Evolutionary conservation across 2,797 vertebrate genomes (phyloP), one percentile per base, ranked within the genome.

Genomic region (Babyrousa celebensis): DNA sequence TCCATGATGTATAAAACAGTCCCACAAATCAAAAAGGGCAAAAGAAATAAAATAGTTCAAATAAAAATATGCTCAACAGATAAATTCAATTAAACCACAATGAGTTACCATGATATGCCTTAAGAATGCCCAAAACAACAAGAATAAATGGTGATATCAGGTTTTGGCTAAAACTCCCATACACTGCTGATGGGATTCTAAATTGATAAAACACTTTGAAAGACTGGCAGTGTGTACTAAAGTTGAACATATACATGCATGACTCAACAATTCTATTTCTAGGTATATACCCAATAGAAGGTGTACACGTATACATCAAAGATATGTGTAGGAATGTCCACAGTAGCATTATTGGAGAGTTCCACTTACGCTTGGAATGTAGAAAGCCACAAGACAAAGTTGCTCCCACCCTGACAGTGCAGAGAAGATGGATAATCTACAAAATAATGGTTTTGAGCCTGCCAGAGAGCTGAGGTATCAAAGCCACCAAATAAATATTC

Each of bases 201-300:
- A 54, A 71, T 78, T 77, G n/a, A 20, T n/a, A 77, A 70, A 78
- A 40, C 12, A 43, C 40, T 78, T 85, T 56, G 58, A 32, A 71
- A 91, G 32, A 72, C 29, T 62, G 67, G 25, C 8, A 62, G 62
- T 68, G 5, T 67, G 14, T 48, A 68, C 29, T 75, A 75, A 91
- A 86, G 16, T 74, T 82, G 68, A 75, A 92, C 62, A 75, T 21
- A 74, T 2, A 48, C 48, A 75, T 68, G 21, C 70, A 87, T 52
- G 56, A 71, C 15, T 85, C 65, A 95, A 40, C n/a, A 79, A 67
- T 95, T 95, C 29, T 60, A 58, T 29, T 60, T 52, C 78, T 67
- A 75, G 29, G 17, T 89, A 68, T 68, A 83, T 48, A 48, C 43
- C 43, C 43, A 48, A 48, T 48, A 48, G 43, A 48, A 94, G 65